Evolutionary conservation across 2,113 vertebrate species (phyloP).

Genomic region (Gila orcuttii): DNA sequence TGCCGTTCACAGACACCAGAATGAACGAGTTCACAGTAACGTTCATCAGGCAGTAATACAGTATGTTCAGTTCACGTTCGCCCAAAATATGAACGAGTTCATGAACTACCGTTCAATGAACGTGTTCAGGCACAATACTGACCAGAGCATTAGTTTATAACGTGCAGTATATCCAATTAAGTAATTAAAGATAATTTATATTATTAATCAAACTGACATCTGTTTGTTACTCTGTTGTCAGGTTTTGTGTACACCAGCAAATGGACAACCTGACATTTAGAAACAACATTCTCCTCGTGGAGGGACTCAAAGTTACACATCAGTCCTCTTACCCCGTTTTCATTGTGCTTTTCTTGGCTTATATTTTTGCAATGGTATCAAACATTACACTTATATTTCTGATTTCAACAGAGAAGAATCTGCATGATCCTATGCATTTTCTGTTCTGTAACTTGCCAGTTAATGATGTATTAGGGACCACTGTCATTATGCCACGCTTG

Average conservation of each 20-base stretch:
- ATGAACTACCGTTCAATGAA: no score
- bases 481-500: not conserved
- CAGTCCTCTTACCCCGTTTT: not conserved
- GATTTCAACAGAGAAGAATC: slow-evolving; percentile 52
- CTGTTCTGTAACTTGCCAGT: slow-evolving; percentile 65
- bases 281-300: slow-evolving; percentile 50
- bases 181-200: not conserved
- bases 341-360: not conserved
- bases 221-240: not conserved
- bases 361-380: not conserved
- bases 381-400: slow-evolving; percentile 47
- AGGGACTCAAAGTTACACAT: slow-evolving; percentile 59
- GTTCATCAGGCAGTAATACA: no score
- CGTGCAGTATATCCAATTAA: not conserved
- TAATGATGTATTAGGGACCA: not conserved
- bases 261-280: slow-evolving; percentile 64
- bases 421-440: slow-evolving; percentile 70
- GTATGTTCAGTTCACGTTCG: no score
- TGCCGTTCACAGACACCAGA: no score
- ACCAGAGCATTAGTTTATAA: not conserved
- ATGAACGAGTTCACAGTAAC: no score
- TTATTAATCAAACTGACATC: not conserved
- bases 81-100: no score
- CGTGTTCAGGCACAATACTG: no score
- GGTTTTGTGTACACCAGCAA: not conserved